Conservation (phyloP, 2,113 vertebrate genomes). For the Camelus bactrianus region DNA sequence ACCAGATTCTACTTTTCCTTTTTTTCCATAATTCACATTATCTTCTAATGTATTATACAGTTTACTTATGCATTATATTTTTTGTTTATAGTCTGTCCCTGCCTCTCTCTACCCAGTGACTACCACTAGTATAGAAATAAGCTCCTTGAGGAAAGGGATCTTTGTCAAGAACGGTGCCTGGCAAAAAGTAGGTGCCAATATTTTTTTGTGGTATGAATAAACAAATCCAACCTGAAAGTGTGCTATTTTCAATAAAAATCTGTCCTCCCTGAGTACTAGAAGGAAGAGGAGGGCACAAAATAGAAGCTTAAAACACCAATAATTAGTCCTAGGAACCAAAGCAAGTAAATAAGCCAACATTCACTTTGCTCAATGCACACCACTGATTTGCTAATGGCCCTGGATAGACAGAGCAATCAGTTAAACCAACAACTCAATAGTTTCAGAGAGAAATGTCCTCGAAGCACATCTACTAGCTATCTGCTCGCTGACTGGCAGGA, state of each 20-base stretch:
- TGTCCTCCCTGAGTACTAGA: background rate
- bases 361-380: slow-evolving; percentile 66
- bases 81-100: background rate
- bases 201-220: slow-evolving; percentile 16
- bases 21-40: background rate
- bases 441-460: slow-evolving; percentile 40
- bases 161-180: slow-evolving; percentile 12
- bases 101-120: background rate
- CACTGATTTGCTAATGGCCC: slow-evolving; percentile 52
- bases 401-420: slow-evolving; percentile 65
- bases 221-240: slow-evolving; percentile 30
- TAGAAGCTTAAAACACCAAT: slow-evolving; percentile 34
- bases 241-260: slow-evolving; percentile 50
- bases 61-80: background rate
- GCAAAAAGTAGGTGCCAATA: slow-evolving; percentile 7
- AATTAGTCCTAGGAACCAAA: slow-evolving; percentile 60
- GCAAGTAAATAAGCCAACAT: slow-evolving; percentile 61
- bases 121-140: background rate
- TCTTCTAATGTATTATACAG: background rate
- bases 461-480: slow-evolving; percentile 60
- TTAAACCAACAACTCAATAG: slow-evolving; percentile 72
- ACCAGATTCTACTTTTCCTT: background rate
- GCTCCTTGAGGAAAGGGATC: background rate
- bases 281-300: slow-evolving; percentile 50
- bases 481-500: slow-evolving; percentile 49